Conservation (phyloP, 2,797 vertebrate genomes). For the Cyprinodon diabolis region DNA sequence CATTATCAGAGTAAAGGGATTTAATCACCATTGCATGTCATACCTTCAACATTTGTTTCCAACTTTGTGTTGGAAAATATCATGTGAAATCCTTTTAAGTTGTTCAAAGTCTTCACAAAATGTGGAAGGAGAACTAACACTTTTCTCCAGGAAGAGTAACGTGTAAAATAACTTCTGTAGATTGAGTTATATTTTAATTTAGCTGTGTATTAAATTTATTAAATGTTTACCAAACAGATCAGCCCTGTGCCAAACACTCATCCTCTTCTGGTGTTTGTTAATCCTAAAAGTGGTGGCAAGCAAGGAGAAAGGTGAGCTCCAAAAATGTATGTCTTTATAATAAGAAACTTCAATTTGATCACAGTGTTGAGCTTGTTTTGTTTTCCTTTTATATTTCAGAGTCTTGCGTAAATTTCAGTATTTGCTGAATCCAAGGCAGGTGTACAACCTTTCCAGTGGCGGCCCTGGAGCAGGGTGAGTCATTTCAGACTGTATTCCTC, state of each 20-base stretch:
- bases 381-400: constrained; percentile 71
- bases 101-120: background rate
- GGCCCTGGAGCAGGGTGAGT: constrained; percentile 89
- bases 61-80: background rate
- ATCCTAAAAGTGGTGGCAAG: constrained; percentile 94
- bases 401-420: constrained; percentile 93
- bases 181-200: background rate
- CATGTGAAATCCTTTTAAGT: background rate
- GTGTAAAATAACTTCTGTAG: background rate
- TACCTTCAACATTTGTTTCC: background rate
- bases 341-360: background rate
- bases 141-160: background rate
- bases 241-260: constrained; percentile 85
- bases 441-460: constrained; percentile 88
- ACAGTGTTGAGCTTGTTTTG: constrained; percentile 15
- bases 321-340: background rate
- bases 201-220: background rate
- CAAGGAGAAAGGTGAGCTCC: constrained; percentile 90
- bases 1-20: background rate
- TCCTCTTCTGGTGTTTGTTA: constrained; percentile 94
- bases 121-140: background rate
- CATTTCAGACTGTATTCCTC: background rate
- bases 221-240: constrained; percentile 75
- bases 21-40: background rate
- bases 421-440: constrained; percentile 93